Base-by-base conservation (phyloP, 1,140 invertebrate species). In the Bombus difficillimus region DNA sequence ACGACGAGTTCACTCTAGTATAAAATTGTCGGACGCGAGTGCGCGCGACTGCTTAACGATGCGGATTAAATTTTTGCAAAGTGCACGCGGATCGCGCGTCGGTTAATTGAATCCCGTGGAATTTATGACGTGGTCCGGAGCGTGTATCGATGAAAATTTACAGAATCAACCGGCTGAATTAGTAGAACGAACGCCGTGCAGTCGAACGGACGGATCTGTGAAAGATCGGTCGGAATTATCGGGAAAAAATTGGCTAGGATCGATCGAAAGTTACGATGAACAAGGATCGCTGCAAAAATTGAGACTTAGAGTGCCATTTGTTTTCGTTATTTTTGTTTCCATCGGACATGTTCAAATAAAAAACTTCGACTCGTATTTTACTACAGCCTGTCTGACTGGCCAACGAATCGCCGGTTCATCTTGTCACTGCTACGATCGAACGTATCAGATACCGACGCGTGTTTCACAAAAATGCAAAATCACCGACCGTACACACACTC, bases 1-100 rank as follows among this genome's bases (percentile, higher is more conserved):
- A 53, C 47, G 47, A 53, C 22, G 28, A 9, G 41, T 34, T 0
- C 4, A 12, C 25, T 37, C 25, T 3, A n/a, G 34, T 34, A 59
- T 43, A 41, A 84, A 79, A 71, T 69, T 71, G n/a, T 43, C 43
- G 15, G n/a, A 37, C 43, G 25, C 82, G 81, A 64, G 57, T 79
- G 82, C 82, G 47, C 57, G 39, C 75, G 82, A 84, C 82, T 84
- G 82, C 25, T 84, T 84, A 84, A 84, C 66, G 82, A 79, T n/a
- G n/a, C 64, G 13, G 66, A 47, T 18, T 57, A 71, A 79, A 84
- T 75, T 71, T 57, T 71, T 37, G 32, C 39, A n/a, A 71, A 69
- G 32, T n/a, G 34, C 39, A 64, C 62, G 39, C 28, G 64, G 47
- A 68, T 77, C 64, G 34, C 73, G 81, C 64, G 53, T 22, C 74